Evolutionary conservation across 2,797 vertebrate species (phyloP).

Genomic region (Hapalemur alaotrensis): DNA sequence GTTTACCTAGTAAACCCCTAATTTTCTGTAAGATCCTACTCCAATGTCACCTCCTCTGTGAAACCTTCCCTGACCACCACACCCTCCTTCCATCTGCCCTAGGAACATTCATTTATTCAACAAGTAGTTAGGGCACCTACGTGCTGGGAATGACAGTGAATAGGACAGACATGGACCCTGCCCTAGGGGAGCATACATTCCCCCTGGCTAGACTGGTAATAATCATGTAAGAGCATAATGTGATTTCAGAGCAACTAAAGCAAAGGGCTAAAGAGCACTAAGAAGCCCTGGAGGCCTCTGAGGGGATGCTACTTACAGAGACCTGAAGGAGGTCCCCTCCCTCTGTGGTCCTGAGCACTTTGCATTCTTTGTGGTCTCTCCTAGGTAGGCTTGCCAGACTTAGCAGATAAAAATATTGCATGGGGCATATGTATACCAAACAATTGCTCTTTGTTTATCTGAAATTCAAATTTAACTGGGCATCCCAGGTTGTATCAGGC

Average conservation of each 20-base stretch:
- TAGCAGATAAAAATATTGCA: background rate
- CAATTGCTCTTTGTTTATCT: background rate
- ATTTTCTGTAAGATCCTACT: background rate
- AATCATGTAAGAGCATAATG: too few species aligned
- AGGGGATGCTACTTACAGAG: background rate
- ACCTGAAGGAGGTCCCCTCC: background rate
- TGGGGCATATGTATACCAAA: background rate
- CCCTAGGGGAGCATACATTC: background rate
- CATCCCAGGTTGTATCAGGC: background rate
- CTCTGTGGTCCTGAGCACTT: accelerated
- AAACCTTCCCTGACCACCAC: background rate
- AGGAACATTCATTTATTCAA: background rate
- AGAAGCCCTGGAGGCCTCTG: accelerated
- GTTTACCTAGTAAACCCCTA: background rate
- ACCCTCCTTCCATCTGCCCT: background rate
- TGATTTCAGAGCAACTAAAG: background rate
- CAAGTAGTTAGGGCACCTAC: too few species aligned
- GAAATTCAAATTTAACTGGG: background rate
- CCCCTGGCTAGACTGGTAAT: background rate
- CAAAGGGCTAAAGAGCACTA: background rate
- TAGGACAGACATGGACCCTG: background rate
- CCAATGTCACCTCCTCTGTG: background rate
- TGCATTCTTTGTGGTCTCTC: background rate
- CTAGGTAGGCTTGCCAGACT: background rate
- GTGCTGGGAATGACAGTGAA: background rate